phyloP scores from a whole-genome alignment of 2,888 invertebrate species.

The Hypomecis punctinalis region DNA sequence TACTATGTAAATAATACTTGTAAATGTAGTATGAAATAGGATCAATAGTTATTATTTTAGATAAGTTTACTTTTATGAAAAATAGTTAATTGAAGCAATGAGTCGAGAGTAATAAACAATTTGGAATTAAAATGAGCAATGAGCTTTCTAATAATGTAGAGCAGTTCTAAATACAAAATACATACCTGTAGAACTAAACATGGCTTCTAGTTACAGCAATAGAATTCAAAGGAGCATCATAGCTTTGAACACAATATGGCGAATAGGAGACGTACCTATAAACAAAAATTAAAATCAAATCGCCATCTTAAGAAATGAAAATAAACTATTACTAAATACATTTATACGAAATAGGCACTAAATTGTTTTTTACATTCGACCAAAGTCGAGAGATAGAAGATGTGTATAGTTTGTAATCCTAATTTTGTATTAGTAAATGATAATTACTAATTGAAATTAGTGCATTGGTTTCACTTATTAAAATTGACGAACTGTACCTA shows the following conservation, averaged over 20 bases:
- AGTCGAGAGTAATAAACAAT: slow-evolving; percentile 12
- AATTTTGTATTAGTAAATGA: slow-evolving; percentile 42
- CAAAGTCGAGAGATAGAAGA: not conserved
- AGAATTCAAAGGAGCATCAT: too few species aligned
- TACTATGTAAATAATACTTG: slow-evolving; percentile 47
- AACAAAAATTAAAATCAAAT: too few species aligned
- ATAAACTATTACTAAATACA: not conserved
- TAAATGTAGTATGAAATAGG: slow-evolving; percentile 34
- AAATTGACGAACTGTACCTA: not conserved
- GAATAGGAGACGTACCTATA: too few species aligned
- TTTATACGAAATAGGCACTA: not conserved
- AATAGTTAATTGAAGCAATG: not conserved
- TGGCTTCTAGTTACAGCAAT: too few species aligned
- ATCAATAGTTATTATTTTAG: slow-evolving; percentile 7
- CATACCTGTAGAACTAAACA: too few species aligned
- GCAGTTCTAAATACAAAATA: too few species aligned
- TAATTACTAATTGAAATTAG: slow-evolving; percentile 40
- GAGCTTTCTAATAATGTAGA: too few species aligned
- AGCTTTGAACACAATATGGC: too few species aligned
- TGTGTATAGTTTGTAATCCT: slow-evolving; percentile 18
- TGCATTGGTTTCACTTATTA: slow-evolving; percentile 15
- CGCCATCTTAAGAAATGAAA: not conserved
- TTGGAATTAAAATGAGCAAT: too few species aligned
- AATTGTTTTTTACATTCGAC: slow-evolving; percentile 9
- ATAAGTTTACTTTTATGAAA: slow-evolving; percentile 4